Evolutionary conservation across 2,797 vertebrate species (phyloP), one percentile per base, ranked within the genome.

Genomic region (Pyrocephalus nanus): DNA sequence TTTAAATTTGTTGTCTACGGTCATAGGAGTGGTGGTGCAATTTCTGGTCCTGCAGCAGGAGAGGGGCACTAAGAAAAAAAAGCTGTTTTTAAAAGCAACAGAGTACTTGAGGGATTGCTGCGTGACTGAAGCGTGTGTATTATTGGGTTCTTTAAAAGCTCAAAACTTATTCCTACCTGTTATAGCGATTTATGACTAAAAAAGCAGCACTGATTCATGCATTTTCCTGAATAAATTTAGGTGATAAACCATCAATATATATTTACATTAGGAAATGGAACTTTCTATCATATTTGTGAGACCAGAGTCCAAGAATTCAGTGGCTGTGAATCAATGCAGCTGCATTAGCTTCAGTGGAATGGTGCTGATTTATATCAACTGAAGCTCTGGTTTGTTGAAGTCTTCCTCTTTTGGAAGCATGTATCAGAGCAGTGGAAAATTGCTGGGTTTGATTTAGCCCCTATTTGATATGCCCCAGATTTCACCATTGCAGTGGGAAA

Each of bases 1-100:
- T 97, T 97, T 97, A 98, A 96, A 97, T 97, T 97, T 97, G 96
- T 96, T 96, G 94, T 96, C 93, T 80, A 36, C 73, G 92, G 95
- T 97, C 90, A 91, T 79, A 92, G 92, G 86, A 81, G 70, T 57
- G 70, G 82, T 90, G 94, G 90, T 96, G 95, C 94, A 81, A 80
- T 95, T 94, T 74, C 78, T 87, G 60, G 90, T 66, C 60, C 58
- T 65, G 71, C 70, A 57, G 60, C 20, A 26, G 57, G 91, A 82
- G 66, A 92, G 75, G 54, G 65, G 23, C 80, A 51, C 23, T 55
- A 47, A 82, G 70, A 42, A 81, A 80, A 85, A 86, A 86, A 84
- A 83, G 48, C 76, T 58, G 27, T 36, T 96, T 95, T 73, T 61
- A 86, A 93, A 85, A 86, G 51, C 34, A 75, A 2, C 1, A 0